Evolutionary conservation across 1,140 invertebrate genomes (phyloP), one percentile per base, ranked within the genome.

Genomic region (Macrostomum lignano): DNA sequence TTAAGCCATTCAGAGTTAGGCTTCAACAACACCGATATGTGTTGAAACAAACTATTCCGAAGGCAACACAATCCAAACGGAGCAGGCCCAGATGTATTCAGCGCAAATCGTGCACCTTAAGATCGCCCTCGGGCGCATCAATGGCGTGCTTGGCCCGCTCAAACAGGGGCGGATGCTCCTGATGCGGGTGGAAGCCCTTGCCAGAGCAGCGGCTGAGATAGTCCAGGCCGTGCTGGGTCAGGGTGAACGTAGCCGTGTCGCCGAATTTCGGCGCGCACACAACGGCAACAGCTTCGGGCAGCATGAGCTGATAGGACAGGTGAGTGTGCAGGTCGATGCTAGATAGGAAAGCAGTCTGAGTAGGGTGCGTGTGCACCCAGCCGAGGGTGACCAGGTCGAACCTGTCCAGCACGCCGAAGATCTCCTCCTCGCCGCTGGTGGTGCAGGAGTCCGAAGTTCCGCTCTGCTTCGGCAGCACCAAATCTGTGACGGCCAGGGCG

Each of bases 301-400:
- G 75, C 71, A 93, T 76, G 28, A 78, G 64, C 53, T 94, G 84
- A 60, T 91, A 93, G 1, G 76, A 71, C 50, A 73, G 82, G 47
- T 93, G 86, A 2, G 81, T 91, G 52, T 94, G 86, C n/a, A 93
- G 62, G 58, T 94, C 86, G 20, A 93, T 77, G 42, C 78, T 86
- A 1, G 81, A 88, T 35, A 93, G 60, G 55, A 91, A 91, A 33
- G 79, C 76, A 15, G 78, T 88, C 56, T 93, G 82, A 7, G 71
- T 79, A 17, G 84, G 82, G 65, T 91, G 82, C 0, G 82, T 91
- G 75, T 86, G 55, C 48, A 91, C 88, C 82, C 82, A 93, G 10
- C 82, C 82, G 9, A 93, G 61, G 1, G 79, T 84, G 30, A 88
- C 74, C 17, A 91, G 65, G 56, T 78, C 72, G 48, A 76, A 65